Evolutionary conservation across 2,113 vertebrate genomes (phyloP).

Genomic region (Heterotilapia buettikoferi): DNA sequence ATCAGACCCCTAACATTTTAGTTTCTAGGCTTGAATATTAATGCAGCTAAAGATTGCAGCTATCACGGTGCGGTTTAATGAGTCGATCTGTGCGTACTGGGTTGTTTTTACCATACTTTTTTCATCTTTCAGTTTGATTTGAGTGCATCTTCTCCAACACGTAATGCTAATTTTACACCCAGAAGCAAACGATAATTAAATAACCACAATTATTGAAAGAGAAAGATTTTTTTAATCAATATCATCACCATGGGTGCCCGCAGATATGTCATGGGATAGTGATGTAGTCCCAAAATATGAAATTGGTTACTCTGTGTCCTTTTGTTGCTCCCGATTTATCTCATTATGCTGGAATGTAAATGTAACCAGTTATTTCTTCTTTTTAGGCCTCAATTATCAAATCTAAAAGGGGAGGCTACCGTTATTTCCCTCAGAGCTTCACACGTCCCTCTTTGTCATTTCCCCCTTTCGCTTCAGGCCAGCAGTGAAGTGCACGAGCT

Average conservation of each 20-base stretch:
- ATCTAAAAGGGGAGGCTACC: neutral
- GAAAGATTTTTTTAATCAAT: neutral
- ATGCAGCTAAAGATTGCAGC: neutral
- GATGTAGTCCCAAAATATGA: neutral
- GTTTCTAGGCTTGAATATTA: accelerated
- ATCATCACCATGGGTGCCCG: neutral
- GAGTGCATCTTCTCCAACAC: neutral
- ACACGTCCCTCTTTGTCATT: neutral
- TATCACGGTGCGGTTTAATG: neutral
- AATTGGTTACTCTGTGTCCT: neutral
- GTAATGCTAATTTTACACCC: neutral
- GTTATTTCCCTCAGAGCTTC: neutral
- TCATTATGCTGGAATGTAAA: neutral
- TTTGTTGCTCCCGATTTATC: neutral
- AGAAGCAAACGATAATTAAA: neutral
- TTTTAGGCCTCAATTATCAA: neutral
- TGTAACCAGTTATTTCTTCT: neutral
- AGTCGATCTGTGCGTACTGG: neutral
- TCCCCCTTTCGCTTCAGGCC: slow-evolving; percentile 70
- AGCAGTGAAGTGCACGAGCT: slow-evolving; percentile 79
- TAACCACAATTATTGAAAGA: neutral
- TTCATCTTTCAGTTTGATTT: neutral
- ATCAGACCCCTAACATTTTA: neutral
- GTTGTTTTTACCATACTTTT: neutral
- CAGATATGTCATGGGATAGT: neutral